Evolutionary conservation across 30 jellyfish, hydroid and myxozoan genomes (phyloP), one percentile per base, ranked within the genome.

Genomic region (Clytia hemisphaerica): DNA sequence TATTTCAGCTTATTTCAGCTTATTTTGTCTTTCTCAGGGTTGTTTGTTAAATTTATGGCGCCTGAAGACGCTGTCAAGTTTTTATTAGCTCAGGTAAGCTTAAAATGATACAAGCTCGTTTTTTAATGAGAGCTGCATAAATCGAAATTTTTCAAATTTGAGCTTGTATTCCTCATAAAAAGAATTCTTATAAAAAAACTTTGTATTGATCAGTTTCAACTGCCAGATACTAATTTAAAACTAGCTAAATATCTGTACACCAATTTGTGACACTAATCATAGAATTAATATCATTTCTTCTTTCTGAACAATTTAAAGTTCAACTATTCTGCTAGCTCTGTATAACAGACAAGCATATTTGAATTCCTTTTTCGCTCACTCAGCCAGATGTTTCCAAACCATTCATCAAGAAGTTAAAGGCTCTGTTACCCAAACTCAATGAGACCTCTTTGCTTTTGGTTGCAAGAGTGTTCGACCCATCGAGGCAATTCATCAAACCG

Each of bases 381-480:
- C 57, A 76, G 95, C 95, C 95, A 33, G 82, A 77, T 37, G 72
- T 84, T 36, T 57, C 83, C n/a, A 51, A 50, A 35, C 19, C 54
- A 3, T 76, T 84, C 29, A 84, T 84, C 27, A 61, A 61, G 7
- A 63, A 31, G 2, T 46, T 84, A 46, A 66, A 71, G 38, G 48
- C 74, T 27, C 51, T 76, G 7, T 12, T 84, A 7, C 54, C 22
- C 29, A 49, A 76, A 5, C 72, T 84, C 16, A 82, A 71, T 31
- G 95, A 84, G 55, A 58, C 63, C 12, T 57, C 95, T 4, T 64
- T 84, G 53, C 65, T 84, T 47, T 78, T 47, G 4, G 40, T 77
- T 21, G 93, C 93, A 25, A 69, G 95, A 63, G 36, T 84, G 40
- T 84, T 84, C 61, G 95, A 84, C 40, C 95, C 95, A 37, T 84